Conservation (phyloP, 2,113 vertebrate species). For the Euleptes europaea region DNA sequence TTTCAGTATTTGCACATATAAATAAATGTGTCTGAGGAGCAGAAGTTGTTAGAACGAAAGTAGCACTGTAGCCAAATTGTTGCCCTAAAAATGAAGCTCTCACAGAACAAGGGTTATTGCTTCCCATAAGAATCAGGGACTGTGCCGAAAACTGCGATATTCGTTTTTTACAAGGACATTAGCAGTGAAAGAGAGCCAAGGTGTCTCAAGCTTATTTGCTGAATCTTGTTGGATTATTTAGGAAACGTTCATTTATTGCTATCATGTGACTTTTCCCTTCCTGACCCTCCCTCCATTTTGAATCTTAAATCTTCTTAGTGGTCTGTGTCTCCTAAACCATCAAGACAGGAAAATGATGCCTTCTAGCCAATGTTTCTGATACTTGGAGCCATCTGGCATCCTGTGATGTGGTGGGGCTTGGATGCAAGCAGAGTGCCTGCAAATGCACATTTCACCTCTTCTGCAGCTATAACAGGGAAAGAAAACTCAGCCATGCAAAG, state of each 20-base stretch:
- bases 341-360: not conserved
- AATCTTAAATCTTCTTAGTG: slow-evolving; percentile 7
- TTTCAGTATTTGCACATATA: not conserved
- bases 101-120: not conserved
- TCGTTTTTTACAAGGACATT: not conserved
- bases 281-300: not conserved
- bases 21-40: not conserved
- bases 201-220: not conserved
- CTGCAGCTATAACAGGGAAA: not conserved
- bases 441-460: not conserved
- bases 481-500: not conserved
- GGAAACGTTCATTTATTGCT: slow-evolving; percentile 16
- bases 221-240: slow-evolving; percentile 19
- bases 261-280: not conserved
- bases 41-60: not conserved
- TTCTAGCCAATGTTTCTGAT: slow-evolving; percentile 1
- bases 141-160: not conserved
- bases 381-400: slow-evolving; percentile 2
- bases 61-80: not conserved
- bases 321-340: slow-evolving; percentile 16
- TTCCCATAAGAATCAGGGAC: not conserved
- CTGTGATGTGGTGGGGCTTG: not conserved
- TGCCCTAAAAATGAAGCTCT: not conserved
- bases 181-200: slow-evolving; percentile 1
- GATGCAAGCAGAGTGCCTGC: not conserved